These are phyloP conservation scores for Panzeria rudis DNA, from an alignment of 2,888 invertebrate genomes.

Conservation along the genomic window DNA sequence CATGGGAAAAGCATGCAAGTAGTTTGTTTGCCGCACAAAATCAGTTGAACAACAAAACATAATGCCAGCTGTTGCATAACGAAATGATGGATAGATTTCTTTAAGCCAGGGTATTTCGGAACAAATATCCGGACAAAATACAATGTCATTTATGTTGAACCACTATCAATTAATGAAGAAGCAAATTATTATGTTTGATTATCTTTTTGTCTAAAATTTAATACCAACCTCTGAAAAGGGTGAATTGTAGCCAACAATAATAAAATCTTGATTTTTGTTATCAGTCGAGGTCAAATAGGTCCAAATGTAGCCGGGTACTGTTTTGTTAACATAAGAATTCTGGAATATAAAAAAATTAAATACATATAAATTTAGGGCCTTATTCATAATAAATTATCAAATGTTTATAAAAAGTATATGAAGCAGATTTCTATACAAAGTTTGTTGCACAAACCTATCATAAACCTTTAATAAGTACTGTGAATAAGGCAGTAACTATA, in stretches of 20 bases:
- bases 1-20: conserved; percentile 58
- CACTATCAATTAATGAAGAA: conserved; percentile 9
- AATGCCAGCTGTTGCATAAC: conserved; percentile 56
- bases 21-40: conserved; percentile 28
- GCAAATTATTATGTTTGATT: too few species aligned
- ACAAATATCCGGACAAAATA: conserved; percentile 68
- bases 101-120: conserved; percentile 64
- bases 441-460: too few species aligned
- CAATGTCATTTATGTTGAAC: conserved; percentile 16
- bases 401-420: too few species aligned
- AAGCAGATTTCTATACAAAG: too few species aligned
- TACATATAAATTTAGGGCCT: too few species aligned
- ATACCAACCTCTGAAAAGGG: conserved; percentile 61
- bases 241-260: conserved; percentile 67
- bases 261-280: conserved; percentile 55
- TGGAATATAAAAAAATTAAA: background rate
- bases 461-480: too few species aligned
- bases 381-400: too few species aligned
- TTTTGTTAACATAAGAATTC: conserved; percentile 29
- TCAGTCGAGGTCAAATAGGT: conserved; percentile 62
- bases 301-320: conserved; percentile 65
- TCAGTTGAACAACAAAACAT: conserved; percentile 66
- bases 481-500: too few species aligned
- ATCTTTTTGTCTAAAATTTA: too few species aligned
- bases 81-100: conserved; percentile 35